These are phyloP conservation scores for Drosophila paulistorum DNA, from an alignment of 1,140 invertebrate genomes.

Conservation along the genomic window DNA sequence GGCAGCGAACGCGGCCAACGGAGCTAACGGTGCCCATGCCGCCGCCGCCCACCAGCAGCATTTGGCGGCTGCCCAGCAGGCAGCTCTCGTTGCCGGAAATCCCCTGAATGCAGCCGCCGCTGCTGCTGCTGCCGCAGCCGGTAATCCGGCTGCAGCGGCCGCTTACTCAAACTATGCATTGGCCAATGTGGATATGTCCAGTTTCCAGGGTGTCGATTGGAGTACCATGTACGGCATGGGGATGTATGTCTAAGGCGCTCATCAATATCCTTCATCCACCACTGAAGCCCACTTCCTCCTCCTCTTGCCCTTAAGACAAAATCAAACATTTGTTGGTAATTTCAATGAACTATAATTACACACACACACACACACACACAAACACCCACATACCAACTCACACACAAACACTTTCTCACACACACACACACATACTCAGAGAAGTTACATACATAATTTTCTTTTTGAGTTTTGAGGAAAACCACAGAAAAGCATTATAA, in stretches of 20 bases:
- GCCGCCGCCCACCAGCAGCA: constrained; percentile 80
- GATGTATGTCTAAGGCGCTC: constrained; percentile 90
- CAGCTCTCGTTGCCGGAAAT: constrained; percentile 81
- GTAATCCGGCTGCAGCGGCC: constrained; percentile 74
- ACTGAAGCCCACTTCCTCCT: too few relatives aligned
- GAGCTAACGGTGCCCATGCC: constrained; percentile 81
- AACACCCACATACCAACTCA: too few relatives aligned
- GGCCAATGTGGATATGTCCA: constrained; percentile 94
- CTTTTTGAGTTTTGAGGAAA: constrained; percentile 62
- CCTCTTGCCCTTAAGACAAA: neutral
- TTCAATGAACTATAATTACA: constrained; percentile 58
- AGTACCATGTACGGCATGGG: constrained; percentile 94
- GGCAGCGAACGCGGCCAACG: constrained; percentile 83
- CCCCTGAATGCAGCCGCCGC: constrained; percentile 84
- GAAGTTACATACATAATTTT: constrained; percentile 43
- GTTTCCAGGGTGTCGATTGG: constrained; percentile 95
- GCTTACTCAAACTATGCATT: constrained; percentile 92
- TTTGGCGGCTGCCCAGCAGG: constrained; percentile 82
- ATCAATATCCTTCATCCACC: too few relatives aligned
- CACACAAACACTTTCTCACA: constrained; percentile 25
- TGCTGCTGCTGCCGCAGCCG: constrained; percentile 83
- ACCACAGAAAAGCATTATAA: constrained; percentile 61
- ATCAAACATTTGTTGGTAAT: constrained; percentile 44
- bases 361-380: constrained; percentile 24
- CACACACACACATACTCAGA: constrained; percentile 32